Conservation (phyloP, 2,888 invertebrate species). For the Gonocerus acuteangulatus region DNA sequence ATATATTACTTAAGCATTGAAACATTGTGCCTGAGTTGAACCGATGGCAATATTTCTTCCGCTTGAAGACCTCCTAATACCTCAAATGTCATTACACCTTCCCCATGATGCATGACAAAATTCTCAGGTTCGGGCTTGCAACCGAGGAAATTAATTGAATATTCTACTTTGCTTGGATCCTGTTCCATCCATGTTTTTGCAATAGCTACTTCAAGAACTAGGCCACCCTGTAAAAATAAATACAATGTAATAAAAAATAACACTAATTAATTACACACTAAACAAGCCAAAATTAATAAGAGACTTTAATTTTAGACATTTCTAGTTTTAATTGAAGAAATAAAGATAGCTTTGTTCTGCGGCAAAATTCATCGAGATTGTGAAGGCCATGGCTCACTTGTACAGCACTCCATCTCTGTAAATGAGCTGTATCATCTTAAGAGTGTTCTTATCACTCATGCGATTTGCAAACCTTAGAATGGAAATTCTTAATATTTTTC, state of each 20-base stretch:
- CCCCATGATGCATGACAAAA: conserved; percentile 64
- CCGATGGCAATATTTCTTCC: conserved; percentile 70
- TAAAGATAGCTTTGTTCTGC: too few relatives aligned
- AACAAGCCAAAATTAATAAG: too few relatives aligned
- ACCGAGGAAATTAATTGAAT: conserved; percentile 74
- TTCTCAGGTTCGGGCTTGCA: conserved; percentile 59
- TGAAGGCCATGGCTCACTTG: too few relatives aligned
- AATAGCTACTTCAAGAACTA: conserved; percentile 78
- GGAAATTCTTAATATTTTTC: too few relatives aligned
- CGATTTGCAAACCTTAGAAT: too few relatives aligned
- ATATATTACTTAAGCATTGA: conserved; percentile 55
- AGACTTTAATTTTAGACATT: too few relatives aligned
- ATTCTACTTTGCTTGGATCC: conserved; percentile 66
- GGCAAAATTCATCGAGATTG: too few relatives aligned
- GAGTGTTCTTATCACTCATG: too few relatives aligned
- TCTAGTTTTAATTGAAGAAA: too few relatives aligned
- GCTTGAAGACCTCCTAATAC: conserved; percentile 58
- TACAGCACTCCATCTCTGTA: too few relatives aligned
- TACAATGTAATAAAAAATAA: background rate
- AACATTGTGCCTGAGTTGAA: conserved; percentile 66
- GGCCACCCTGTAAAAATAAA: conserved; percentile 53
- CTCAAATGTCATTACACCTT: conserved; percentile 65
- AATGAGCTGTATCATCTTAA: too few relatives aligned
- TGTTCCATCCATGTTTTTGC: conserved; percentile 94
- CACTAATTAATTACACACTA: too few relatives aligned